Evolutionary conservation across 2,797 vertebrate genomes (phyloP).

Genomic region (Enteromius trimaculatus): DNA sequence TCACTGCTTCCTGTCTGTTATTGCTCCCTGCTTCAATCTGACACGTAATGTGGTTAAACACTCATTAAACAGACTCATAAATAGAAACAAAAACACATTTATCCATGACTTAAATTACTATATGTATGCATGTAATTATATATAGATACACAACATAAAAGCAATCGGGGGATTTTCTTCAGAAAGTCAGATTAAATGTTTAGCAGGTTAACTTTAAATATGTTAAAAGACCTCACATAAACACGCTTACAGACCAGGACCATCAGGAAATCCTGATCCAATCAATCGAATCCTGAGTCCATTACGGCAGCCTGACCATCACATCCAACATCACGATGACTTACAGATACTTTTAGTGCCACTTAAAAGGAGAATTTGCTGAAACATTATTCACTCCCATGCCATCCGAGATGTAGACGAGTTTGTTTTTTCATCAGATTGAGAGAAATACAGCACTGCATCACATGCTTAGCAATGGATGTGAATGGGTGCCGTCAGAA

Average conservation of each 20-base stretch:
- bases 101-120: background rate
- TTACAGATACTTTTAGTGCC: background rate
- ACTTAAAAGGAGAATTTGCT: background rate
- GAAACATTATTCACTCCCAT: background rate
- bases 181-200: slow-evolving; percentile 11
- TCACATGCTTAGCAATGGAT: background rate
- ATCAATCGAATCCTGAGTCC: slow-evolving; percentile 26
- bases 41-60: slow-evolving; percentile 47
- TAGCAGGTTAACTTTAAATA: slow-evolving; percentile 16
- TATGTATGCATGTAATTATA: background rate
- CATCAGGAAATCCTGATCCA: slow-evolving; percentile 17
- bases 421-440: background rate
- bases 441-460: background rate
- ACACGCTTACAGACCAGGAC: background rate
- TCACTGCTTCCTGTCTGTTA: slow-evolving; percentile 39
- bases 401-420: background rate
- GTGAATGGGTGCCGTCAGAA: background rate
- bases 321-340: background rate
- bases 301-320: background rate
- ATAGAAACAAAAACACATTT: slow-evolving; percentile 24
- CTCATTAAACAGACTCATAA: slow-evolving; percentile 30
- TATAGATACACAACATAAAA: background rate
- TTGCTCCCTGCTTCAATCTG: slow-evolving; percentile 40
- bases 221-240: slow-evolving; percentile 3
- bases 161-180: background rate